Conservation (phyloP, 2,113 vertebrate genomes). For the Boulengeromyrus knoepffleri region DNA sequence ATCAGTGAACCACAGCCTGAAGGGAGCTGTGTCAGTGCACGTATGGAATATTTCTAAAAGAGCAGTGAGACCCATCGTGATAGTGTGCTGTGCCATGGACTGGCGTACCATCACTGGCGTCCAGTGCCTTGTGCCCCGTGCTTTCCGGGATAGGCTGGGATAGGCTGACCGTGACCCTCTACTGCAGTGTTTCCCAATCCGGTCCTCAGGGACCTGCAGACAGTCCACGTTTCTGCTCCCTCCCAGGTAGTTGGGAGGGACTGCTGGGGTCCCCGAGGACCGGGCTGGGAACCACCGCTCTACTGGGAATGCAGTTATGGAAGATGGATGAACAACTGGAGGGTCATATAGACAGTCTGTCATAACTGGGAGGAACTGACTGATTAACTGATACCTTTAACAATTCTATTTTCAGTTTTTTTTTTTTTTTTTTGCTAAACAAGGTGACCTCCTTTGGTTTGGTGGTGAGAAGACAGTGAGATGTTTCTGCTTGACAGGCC, state of each 20-base stretch:
- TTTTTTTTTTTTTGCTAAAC: not conserved
- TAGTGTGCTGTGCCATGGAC: not conserved
- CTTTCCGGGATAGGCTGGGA: not conserved
- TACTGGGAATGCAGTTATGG: not conserved
- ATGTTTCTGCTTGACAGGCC: not conserved
- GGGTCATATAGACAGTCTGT: not conserved
- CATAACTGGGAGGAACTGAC: not conserved
- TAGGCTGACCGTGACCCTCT: not conserved
- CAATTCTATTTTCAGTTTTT: not conserved
- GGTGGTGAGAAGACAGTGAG: not conserved
- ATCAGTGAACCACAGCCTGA: not conserved
- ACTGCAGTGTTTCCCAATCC: not conserved
- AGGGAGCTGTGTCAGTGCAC: not conserved
- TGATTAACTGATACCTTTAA: not conserved
- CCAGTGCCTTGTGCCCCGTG: not conserved
- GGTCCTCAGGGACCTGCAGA: not conserved
- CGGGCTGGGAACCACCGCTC: not conserved
- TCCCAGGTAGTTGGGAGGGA: not conserved
- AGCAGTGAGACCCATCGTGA: not conserved
- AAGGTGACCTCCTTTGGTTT: not conserved
- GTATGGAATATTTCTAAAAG: not conserved
- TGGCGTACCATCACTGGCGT: not conserved
- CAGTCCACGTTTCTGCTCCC: not conserved
- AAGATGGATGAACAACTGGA: not conserved
- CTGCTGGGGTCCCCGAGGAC: not conserved